phyloP scores from a whole-genome alignment of 2,113 vertebrate genomes.

The Entomyzon cyanotis region DNA sequence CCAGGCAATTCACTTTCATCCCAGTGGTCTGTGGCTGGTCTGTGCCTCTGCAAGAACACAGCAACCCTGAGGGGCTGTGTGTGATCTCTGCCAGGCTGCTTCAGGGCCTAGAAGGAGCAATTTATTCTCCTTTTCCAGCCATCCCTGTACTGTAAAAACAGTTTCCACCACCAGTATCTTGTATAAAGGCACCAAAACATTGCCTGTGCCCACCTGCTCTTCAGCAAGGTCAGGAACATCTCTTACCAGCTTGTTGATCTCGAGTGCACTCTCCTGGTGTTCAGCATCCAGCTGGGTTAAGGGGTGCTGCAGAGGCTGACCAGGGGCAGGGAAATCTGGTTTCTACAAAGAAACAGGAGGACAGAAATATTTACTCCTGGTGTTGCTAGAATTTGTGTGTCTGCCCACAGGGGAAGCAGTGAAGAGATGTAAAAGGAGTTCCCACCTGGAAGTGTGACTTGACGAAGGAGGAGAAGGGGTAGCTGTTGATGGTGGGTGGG shows the following conservation, averaged over 20 bases:
- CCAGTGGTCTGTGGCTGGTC: not conserved
- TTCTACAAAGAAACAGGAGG: slow-evolving; percentile 9
- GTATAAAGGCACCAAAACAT: not conserved
- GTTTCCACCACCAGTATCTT: not conserved
- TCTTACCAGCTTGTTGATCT: slow-evolving; percentile 87
- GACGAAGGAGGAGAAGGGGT: slow-evolving; percentile 84
- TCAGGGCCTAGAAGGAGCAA: not conserved
- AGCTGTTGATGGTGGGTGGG: slow-evolving; percentile 77
- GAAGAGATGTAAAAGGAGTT: not conserved
- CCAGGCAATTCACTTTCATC: not conserved
- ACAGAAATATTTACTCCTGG: not conserved
- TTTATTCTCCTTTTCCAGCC: not conserved
- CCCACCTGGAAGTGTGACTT: slow-evolving; percentile 81
- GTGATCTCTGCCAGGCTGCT: not conserved
- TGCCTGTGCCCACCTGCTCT: not conserved
- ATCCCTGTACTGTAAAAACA: not conserved
- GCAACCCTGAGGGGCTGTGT: not conserved
- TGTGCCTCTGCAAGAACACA: not conserved
- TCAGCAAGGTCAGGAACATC: not conserved
- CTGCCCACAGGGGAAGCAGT: not conserved
- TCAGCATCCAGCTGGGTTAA: slow-evolving; percentile 78
- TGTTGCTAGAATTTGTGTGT: not conserved
- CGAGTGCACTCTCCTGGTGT: slow-evolving; percentile 75
- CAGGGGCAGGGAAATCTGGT: slow-evolving; percentile 72
- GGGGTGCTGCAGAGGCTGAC: slow-evolving; percentile 76